phyloP scores from a whole-genome alignment of 2,113 vertebrate genomes.

The Xiphophorus maculatus region DNA sequence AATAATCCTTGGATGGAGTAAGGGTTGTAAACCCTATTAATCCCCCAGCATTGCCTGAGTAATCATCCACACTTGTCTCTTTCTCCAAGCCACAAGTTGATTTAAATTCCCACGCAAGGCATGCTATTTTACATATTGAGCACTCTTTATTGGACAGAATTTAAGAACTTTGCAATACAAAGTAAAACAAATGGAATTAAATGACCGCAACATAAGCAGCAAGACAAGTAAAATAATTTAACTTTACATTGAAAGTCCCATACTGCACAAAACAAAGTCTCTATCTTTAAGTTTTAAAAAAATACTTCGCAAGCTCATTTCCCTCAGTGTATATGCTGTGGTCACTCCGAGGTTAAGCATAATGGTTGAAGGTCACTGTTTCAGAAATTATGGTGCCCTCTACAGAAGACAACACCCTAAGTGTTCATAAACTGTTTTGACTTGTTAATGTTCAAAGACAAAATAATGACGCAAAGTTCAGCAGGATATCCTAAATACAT shows the following conservation, averaged over 20 bases:
- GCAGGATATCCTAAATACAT: neutral
- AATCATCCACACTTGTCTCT: conserved; percentile 37
- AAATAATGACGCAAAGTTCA: conserved; percentile 26
- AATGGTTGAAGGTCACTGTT: conserved; percentile 41
- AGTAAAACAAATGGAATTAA: conserved; percentile 1
- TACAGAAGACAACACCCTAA: conserved; percentile 21
- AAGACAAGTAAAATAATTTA: neutral
- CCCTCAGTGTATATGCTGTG: conserved; percentile 20
- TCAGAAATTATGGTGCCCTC: conserved; percentile 30
- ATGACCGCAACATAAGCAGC: neutral
- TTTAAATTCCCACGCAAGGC: conserved; percentile 38
- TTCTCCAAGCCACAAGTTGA: conserved; percentile 19
- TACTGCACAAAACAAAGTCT: conserved; percentile 1
- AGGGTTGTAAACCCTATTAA: conserved; percentile 53
- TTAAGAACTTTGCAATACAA: neutral
- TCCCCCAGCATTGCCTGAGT: conserved; percentile 24
- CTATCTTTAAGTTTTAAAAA: conserved; percentile 54
- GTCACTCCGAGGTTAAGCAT: conserved; percentile 41
- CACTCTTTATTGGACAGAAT: conserved; percentile 4
- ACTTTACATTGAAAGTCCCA: conserved; percentile 1
- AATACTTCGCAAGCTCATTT: conserved; percentile 9
- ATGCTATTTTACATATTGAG: conserved; percentile 1
- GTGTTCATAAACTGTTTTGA: conserved; percentile 30
- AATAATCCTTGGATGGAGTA: conserved; percentile 47
- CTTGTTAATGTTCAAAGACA: conserved; percentile 27